phyloP scores from a whole-genome alignment of 1,140 invertebrate genomes.

The Penaeus vannamei region DNA sequence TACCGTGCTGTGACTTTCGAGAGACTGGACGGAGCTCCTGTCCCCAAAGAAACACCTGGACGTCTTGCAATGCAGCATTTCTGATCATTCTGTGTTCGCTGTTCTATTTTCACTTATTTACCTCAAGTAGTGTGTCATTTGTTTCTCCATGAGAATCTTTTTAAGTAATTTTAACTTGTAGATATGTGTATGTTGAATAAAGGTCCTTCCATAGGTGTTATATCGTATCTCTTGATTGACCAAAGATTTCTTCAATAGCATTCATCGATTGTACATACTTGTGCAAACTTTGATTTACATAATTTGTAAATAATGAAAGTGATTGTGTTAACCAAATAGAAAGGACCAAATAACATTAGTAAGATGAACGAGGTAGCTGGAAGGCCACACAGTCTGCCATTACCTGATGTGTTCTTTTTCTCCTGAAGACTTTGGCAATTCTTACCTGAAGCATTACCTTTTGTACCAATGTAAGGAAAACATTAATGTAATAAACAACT shows the following conservation, averaged over 20 bases:
- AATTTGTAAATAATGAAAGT: slow-evolving; percentile 64
- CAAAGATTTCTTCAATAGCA: slow-evolving; percentile 65
- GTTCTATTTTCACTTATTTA: slow-evolving; percentile 55
- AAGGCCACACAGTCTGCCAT: slow-evolving; percentile 51
- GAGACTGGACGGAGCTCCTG: no score
- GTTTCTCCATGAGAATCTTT: slow-evolving; percentile 64
- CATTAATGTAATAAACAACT: slow-evolving; percentile 65
- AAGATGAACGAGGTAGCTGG: slow-evolving; percentile 49
- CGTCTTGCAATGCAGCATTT: not conserved
- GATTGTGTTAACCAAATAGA: slow-evolving; percentile 62
- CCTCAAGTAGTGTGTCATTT: slow-evolving; percentile 60
- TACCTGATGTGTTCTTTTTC: slow-evolving; percentile 60
- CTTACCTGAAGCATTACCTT: slow-evolving; percentile 64
- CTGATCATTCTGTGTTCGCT: slow-evolving; percentile 44
- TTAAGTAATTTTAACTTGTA: slow-evolving; percentile 63
- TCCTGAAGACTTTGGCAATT: slow-evolving; percentile 55
- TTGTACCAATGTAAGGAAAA: slow-evolving; percentile 66
- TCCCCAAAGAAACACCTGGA: no score
- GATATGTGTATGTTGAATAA: slow-evolving; percentile 63
- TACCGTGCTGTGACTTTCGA: not conserved
- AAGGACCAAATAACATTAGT: slow-evolving; percentile 66
- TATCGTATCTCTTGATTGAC: slow-evolving; percentile 62
- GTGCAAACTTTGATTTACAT: slow-evolving; percentile 62
- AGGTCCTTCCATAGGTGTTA: slow-evolving; percentile 65
- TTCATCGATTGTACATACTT: slow-evolving; percentile 63